phyloP scores from a whole-genome alignment of 2,113 vertebrate genomes.

The Colaptes auratus region DNA sequence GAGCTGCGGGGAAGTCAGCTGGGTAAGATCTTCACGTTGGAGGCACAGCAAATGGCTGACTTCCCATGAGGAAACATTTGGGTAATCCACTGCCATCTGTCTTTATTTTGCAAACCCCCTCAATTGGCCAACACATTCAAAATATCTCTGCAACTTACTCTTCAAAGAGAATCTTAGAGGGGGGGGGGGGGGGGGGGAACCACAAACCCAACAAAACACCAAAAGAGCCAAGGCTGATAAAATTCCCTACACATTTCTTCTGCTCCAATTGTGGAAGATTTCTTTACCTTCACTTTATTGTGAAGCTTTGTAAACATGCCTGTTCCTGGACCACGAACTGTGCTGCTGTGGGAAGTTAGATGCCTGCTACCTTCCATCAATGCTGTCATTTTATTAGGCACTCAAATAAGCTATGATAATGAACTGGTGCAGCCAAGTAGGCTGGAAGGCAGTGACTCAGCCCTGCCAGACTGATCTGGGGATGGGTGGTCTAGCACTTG shows the following conservation, averaged over 20 bases:
- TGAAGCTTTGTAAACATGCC: background rate
- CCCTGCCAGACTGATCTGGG: background rate
- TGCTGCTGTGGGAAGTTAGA: background rate
- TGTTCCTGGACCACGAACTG: background rate
- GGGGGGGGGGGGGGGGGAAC: no score
- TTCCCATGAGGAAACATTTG: slow-evolving; percentile 34
- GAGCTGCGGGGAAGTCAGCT: background rate
- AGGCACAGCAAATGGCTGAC: slow-evolving; percentile 1
- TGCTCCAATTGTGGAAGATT: background rate
- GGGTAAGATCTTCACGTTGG: background rate
- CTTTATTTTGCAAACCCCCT: slow-evolving; percentile 54
- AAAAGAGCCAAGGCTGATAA: background rate
- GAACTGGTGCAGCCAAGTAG: background rate
- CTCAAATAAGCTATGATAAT: background rate
- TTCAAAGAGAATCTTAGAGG: background rate
- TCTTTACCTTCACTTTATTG: background rate
- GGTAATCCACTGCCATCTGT: slow-evolving; percentile 52
- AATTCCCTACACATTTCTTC: background rate
- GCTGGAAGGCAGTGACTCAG: background rate
- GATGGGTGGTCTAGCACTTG: background rate
- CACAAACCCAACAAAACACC: no score
- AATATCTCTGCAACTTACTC: background rate
- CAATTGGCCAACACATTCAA: slow-evolving; percentile 27
- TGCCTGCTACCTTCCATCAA: background rate
- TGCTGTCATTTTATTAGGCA: background rate